phyloP scores from a whole-genome alignment of 2,113 vertebrate species.

The Sula dactylatra region DNA sequence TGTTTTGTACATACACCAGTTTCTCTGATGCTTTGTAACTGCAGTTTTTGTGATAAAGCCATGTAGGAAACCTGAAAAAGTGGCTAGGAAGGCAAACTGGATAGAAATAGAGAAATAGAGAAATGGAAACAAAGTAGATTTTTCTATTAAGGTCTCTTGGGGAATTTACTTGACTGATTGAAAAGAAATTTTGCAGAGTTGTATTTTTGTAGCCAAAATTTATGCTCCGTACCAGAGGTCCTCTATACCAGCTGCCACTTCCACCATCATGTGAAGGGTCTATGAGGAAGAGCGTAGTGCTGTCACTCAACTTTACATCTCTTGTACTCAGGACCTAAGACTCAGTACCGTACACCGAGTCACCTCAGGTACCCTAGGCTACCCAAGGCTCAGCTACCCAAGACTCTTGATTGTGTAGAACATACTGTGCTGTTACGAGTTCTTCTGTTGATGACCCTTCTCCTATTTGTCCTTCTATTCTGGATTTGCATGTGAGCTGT shows the following conservation, averaged over 20 bases:
- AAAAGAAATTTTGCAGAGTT: background rate
- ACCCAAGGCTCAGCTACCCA: too few relatives aligned
- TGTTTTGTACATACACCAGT: background rate
- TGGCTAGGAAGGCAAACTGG: background rate
- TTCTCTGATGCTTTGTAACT: background rate
- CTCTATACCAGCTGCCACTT: background rate
- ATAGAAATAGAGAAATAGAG: background rate
- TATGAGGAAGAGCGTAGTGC: background rate
- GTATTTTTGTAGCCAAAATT: background rate
- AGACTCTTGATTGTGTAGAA: background rate
- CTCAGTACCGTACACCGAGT: background rate
- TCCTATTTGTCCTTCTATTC: background rate
- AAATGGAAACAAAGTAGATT: background rate
- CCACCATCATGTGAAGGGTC: background rate
- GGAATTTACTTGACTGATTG: background rate
- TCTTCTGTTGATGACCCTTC: background rate
- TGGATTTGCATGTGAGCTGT: background rate
- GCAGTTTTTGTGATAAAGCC: background rate
- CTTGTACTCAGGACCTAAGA: background rate
- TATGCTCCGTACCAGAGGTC: background rate
- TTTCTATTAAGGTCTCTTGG: background rate
- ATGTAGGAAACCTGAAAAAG: background rate
- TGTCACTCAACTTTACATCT: background rate
- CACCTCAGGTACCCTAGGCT: background rate
- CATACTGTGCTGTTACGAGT: background rate